A percentile compares a stretch with the other conserved stretches of the same genome.
Conservation (phyloP, 1,140 invertebrate genomes). For the Drosophila punjabiensis region DNA sequence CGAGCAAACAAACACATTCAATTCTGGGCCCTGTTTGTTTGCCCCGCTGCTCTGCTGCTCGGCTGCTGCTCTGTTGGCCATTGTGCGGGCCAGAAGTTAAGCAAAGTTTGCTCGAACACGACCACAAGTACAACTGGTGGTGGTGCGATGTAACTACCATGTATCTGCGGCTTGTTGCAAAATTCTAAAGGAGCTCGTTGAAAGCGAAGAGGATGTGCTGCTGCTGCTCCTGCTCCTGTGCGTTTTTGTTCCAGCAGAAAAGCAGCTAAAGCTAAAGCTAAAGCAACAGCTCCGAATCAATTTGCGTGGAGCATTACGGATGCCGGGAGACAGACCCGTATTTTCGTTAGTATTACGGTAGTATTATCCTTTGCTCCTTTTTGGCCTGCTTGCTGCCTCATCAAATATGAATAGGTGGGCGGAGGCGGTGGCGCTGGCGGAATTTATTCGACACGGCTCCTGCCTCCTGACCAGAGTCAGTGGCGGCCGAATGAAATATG, state of each 20-base stretch:
- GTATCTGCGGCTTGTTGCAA: conserved; percentile 58
- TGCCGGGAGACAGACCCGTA: conserved; percentile 23
- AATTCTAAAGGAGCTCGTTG: conserved; percentile 42
- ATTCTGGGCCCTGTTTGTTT: conserved; percentile 63
- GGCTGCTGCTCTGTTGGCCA: conserved; percentile 1
- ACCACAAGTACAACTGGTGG: conserved; percentile 56
- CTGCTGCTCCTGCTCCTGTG: conserved; percentile 10
- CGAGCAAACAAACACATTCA: conserved; percentile 39
- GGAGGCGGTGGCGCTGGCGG: background rate
- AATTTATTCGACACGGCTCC: conserved; percentile 53
- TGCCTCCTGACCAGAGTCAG: conserved; percentile 7
- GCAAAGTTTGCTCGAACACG: conserved; percentile 71
- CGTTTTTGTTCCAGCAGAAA: conserved; percentile 14
- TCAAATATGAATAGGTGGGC: conserved; percentile 63
- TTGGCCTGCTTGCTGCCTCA: conserved; percentile 32
- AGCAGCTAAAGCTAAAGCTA: conserved; percentile 1
- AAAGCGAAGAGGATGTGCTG: background rate
- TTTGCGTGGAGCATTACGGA: conserved; percentile 22
- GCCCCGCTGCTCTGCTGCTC: conserved; percentile 9
- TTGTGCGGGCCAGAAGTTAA: conserved; percentile 64
- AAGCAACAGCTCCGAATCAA: conserved; percentile 35
- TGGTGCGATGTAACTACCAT: conserved; percentile 39
- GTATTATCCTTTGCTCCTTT: conserved; percentile 18
- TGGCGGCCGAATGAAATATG: conserved; percentile 55
- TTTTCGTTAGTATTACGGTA: conserved; percentile 47